phyloP scores from a whole-genome alignment of 2,888 invertebrate species.

The Heliconius aoede region DNA sequence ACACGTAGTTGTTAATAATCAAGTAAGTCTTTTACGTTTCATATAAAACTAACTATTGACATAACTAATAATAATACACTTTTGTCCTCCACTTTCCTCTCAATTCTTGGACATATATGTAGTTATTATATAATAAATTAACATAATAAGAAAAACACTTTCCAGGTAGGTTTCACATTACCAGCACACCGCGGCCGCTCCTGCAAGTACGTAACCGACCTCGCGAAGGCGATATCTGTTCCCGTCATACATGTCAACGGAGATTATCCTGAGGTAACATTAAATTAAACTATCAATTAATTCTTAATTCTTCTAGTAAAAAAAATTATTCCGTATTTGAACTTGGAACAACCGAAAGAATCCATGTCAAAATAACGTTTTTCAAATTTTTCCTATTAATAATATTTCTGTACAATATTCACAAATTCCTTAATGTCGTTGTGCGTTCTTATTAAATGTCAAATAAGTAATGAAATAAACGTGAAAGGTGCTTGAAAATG shows the following conservation, averaged over 20 bases:
- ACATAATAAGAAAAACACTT: not conserved
- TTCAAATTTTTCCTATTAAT: not conserved
- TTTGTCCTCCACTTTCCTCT: too few species aligned
- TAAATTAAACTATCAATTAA: not conserved
- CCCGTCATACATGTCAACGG: slow-evolving; percentile 98
- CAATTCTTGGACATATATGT: too few species aligned
- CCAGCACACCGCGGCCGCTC: slow-evolving; percentile 91
- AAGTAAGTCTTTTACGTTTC: slow-evolving; percentile 82
- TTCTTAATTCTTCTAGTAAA: too few species aligned
- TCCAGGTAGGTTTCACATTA: slow-evolving; percentile 92
- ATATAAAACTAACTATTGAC: not conserved
- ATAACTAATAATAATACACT: too few species aligned
- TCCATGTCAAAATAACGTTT: not conserved
- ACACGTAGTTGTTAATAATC: slow-evolving; percentile 97
- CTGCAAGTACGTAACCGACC: slow-evolving; percentile 92
- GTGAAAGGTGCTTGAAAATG: not conserved
- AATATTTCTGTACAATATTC: too few species aligned
- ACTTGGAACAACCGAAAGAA: not conserved
- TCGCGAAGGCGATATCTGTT: slow-evolving; percentile 94
- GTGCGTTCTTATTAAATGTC: not conserved
- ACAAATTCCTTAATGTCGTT: not conserved
- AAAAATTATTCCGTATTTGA: too few species aligned
- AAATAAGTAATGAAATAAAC: not conserved
- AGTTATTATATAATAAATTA: too few species aligned
- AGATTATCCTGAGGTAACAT: slow-evolving; percentile 92